Evolutionary conservation across 2,797 vertebrate species (phyloP).

Genomic region (Nyctalus aviator): DNA sequence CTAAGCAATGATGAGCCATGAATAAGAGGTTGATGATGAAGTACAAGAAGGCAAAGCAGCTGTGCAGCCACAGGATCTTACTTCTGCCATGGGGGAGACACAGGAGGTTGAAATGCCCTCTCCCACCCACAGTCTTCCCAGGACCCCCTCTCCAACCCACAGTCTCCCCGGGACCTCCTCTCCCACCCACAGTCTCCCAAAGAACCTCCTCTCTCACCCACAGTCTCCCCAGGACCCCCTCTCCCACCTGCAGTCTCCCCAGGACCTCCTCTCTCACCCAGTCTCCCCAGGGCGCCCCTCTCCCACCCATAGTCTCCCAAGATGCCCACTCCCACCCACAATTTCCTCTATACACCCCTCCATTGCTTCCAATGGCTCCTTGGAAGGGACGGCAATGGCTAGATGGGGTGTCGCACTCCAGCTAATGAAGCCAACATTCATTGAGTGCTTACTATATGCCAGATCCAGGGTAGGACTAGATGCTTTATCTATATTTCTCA

Average conservation of each 20-base stretch:
- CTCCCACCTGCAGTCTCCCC: not conserved
- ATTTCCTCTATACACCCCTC: not conserved
- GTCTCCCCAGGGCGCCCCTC: not conserved
- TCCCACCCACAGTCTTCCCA: not conserved
- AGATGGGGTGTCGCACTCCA: not conserved
- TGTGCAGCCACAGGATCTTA: conserved; percentile 95
- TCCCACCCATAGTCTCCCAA: not conserved
- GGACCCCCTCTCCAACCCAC: not conserved
- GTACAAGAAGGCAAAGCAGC: conserved; percentile 90
- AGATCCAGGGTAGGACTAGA: not conserved
- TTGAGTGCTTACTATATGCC: not conserved
- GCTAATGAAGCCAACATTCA: no score
- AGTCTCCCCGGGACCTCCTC: not conserved
- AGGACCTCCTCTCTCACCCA: not conserved
- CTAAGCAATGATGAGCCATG: conserved; percentile 95
- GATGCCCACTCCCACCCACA: not conserved
- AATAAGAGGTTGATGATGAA: conserved; percentile 94
- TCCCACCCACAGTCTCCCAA: not conserved
- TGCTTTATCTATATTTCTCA: not conserved
- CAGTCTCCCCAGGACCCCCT: not conserved
- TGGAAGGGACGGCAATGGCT: not conserved
- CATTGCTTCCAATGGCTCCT: not conserved
- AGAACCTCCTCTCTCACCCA: not conserved
- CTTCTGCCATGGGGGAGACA: conserved; percentile 86
- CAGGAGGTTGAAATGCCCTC: not conserved